phyloP scores from a whole-genome alignment of 2,888 invertebrate species.

The Glaucopsyche alexis region DNA sequence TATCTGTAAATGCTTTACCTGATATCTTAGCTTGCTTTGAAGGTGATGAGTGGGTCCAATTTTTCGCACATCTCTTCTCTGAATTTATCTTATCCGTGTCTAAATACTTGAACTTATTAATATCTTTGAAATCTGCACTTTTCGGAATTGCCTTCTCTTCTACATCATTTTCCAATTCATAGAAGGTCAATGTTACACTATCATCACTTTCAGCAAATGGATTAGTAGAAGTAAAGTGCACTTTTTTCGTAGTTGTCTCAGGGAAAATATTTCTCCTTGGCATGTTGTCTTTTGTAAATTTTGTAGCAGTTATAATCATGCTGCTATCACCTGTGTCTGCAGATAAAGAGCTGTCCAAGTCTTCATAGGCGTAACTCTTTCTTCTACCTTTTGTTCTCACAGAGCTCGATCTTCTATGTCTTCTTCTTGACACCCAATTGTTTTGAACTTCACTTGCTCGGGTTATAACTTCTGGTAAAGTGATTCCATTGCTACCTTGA shows the following conservation, averaged over 20 bases:
- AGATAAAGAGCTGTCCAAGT: constrained; percentile 80
- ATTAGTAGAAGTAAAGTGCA: constrained; percentile 69
- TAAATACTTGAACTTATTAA: constrained; percentile 71
- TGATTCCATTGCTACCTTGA: constrained; percentile 62
- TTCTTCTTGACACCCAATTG: constrained; percentile 52
- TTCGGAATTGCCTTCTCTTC: constrained; percentile 51
- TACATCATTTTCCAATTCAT: constrained; percentile 65
- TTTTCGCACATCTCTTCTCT: constrained; percentile 61
- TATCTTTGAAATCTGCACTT: constrained; percentile 52
- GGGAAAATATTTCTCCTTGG: constrained; percentile 70
- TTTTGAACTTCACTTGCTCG: constrained; percentile 45
- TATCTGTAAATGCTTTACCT: constrained; percentile 57
- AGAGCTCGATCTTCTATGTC: constrained; percentile 54
- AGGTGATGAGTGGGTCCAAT: constrained; percentile 65
- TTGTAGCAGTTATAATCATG: constrained; percentile 75
- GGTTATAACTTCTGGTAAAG: constrained; percentile 61
- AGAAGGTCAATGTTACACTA: constrained; percentile 72
- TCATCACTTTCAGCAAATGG: constrained; percentile 75
- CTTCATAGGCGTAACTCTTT: constrained; percentile 71
- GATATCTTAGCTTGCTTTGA: constrained; percentile 63
- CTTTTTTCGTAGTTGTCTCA: constrained; percentile 62
- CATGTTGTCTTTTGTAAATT: constrained; percentile 69
- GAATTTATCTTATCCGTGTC: constrained; percentile 60
- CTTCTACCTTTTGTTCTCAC: constrained; percentile 54
- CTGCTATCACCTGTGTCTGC: constrained; percentile 79